These are phyloP conservation scores for Apamea anceps DNA, from an alignment of 2,888 invertebrate genomes.

Conservation along the genomic window DNA sequence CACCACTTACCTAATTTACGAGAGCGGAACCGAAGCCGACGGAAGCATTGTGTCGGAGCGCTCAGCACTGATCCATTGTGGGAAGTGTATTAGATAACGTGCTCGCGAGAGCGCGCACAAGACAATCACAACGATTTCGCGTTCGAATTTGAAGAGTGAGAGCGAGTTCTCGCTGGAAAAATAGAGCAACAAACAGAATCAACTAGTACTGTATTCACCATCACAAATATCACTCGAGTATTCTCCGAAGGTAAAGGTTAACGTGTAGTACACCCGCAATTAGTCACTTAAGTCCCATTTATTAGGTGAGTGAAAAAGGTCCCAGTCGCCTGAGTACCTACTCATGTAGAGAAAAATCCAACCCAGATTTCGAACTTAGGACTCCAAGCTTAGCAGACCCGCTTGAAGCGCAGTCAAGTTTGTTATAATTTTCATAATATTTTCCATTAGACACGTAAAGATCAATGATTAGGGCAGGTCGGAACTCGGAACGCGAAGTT, in stretches of 20 bases:
- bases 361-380: background rate
- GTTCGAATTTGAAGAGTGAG: constrained; percentile 82
- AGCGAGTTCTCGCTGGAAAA: constrained; percentile 71
- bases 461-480: constrained; percentile 79
- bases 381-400: background rate
- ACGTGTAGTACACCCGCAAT: background rate
- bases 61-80: constrained; percentile 81
- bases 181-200: constrained; percentile 36
- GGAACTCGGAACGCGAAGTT: constrained; percentile 73
- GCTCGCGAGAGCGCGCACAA: constrained; percentile 82
- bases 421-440: constrained; percentile 66
- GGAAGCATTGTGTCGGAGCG: constrained; percentile 84
- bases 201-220: constrained; percentile 16
- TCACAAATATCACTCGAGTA: background rate
- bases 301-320: background rate
- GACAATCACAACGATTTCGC: constrained; percentile 83
- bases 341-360: background rate
- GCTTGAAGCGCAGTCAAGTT: background rate
- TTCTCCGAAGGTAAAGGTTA: background rate
- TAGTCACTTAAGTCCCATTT: background rate
- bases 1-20: constrained; percentile 89
- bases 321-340: background rate
- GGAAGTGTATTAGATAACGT: constrained; percentile 86
- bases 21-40: constrained; percentile 88
- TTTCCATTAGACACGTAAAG: constrained; percentile 78